These are phyloP conservation scores for Notolabrus celidotus DNA, from an alignment of 2,797 vertebrate species.

Conservation along the genomic window DNA sequence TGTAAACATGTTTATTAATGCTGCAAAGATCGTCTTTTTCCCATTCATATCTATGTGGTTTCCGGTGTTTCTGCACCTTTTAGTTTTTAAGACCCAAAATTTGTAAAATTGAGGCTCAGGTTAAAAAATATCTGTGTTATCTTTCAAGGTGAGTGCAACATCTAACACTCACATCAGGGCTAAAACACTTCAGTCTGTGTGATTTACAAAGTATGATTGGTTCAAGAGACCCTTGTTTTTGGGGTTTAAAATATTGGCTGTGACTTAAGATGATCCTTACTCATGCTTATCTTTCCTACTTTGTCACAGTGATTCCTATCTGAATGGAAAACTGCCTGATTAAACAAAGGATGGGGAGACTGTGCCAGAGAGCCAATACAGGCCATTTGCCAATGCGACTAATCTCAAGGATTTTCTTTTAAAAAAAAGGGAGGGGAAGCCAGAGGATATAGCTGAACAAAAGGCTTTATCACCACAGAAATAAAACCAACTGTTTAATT, in stretches of 20 bases:
- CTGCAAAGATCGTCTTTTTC: too few species aligned
- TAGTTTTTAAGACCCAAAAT: too few species aligned
- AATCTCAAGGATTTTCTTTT: constrained; percentile 68
- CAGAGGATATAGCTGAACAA: constrained; percentile 62
- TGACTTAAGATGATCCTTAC: constrained; percentile 67
- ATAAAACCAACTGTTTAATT: constrained; percentile 60
- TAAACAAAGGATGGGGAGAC: constrained; percentile 68
- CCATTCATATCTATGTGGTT: too few species aligned
- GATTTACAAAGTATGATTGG: constrained; percentile 15
- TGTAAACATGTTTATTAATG: too few species aligned
- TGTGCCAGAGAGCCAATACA: constrained; percentile 61
- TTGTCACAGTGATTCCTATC: constrained; percentile 68
- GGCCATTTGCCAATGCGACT: constrained; percentile 63
- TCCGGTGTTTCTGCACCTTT: too few species aligned
- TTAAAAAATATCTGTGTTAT: background rate
- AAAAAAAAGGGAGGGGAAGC: constrained; percentile 34
- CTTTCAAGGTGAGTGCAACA: background rate
- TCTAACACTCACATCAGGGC: constrained; percentile 4
- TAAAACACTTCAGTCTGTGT: background rate
- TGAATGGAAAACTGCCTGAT: constrained; percentile 59
- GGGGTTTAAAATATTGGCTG: constrained; percentile 56
- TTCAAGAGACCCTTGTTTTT: constrained; percentile 21
- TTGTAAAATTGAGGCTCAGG: background rate
- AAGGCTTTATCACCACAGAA: constrained; percentile 56
- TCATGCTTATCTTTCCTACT: constrained; percentile 61